A percentile compares a stretch with the other conserved stretches of the same genome.
Conservation (phyloP, 2,888 invertebrate genomes). For the Drosophila fulvimacula region DNA sequence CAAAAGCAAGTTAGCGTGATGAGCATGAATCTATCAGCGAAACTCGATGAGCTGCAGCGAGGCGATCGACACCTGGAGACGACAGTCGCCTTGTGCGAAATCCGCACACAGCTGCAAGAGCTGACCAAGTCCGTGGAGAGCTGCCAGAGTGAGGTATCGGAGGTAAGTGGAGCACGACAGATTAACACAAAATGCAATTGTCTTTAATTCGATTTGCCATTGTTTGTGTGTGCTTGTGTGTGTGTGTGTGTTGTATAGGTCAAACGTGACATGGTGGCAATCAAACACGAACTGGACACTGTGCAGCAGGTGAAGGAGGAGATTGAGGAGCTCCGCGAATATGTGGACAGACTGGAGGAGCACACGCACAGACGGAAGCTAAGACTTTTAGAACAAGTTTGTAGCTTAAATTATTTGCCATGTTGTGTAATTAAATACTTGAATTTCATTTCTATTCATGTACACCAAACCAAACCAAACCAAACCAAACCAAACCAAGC, state of each 20-base stretch:
- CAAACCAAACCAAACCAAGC: constrained; percentile 29
- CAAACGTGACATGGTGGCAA: constrained; percentile 97
- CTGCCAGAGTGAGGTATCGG: constrained; percentile 96
- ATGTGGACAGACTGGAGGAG: constrained; percentile 96
- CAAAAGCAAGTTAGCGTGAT: constrained; percentile 99
- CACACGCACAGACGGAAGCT: constrained; percentile 95
- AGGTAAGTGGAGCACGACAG: constrained; percentile 85
- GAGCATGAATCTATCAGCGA: constrained; percentile 97
- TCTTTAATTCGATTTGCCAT: constrained; percentile 16
- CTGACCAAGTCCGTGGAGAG: constrained; percentile 97
- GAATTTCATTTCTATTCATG: constrained; percentile 82
- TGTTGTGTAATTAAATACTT: constrained; percentile 85
- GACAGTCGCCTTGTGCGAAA: constrained; percentile 96
- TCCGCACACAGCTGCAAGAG: constrained; percentile 96
- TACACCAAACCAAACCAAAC: constrained; percentile 64
- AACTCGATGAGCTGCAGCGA: constrained; percentile 96
- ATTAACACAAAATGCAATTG: constrained; percentile 17
- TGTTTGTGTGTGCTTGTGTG: neutral
- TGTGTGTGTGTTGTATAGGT: constrained; percentile 86
- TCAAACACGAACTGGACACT: constrained; percentile 96
- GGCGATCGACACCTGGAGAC: constrained; percentile 96
- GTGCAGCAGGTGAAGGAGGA: constrained; percentile 98
- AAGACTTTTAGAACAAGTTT: constrained; percentile 95
- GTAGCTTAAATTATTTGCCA: constrained; percentile 85
- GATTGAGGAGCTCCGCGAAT: constrained; percentile 96